Evolutionary conservation across 2,888 invertebrate species (phyloP), one percentile per base, ranked within the genome.

Genomic region (Agrochola circellaris): DNA sequence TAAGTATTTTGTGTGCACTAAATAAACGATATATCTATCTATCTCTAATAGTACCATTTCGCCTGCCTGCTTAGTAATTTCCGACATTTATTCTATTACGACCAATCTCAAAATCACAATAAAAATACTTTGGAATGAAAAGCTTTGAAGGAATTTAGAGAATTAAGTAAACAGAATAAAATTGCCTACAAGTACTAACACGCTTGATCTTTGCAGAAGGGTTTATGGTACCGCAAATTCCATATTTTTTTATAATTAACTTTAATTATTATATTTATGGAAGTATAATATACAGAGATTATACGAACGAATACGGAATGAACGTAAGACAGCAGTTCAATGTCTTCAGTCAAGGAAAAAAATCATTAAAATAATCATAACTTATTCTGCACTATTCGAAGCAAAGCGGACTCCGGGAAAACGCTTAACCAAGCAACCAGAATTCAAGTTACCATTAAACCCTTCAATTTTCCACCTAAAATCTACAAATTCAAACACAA

Each of bases 401-500:
- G 34, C 15, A 23, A 26, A 68, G 9, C 15, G 23, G 3, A 15
- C n/a, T 48, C 45, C 61, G 17, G 69, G 17, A 77, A 56, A 68
- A 56, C 54, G 20, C 4, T 42, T 15, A 58, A 26, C 0, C 11
- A 73, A 30, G 2, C 30, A 26, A 34, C 6, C 20, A 62, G 15
- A 79, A 79, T 73, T 26, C 0, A 38, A 61, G 66, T 34, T 62
- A 82, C 82, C 81, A 80, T 54, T 72, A 80, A 68, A 58, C 9
- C 13, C 20, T 60, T 45, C 30, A 17, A 64, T 13, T 1, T 1
- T 64, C 17, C 48, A 62, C 54, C 11, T 65, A 45, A 66, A 61
- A 62, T 26, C 69, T 86, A 84, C 56, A 84, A 48, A 34, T 82
- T 73, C 71, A 89, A 82, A 48, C 87, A 88, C 73, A 62, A 38